Conservation (phyloP, 2,888 invertebrate genomes). For the Lepas anatifera region DNA sequence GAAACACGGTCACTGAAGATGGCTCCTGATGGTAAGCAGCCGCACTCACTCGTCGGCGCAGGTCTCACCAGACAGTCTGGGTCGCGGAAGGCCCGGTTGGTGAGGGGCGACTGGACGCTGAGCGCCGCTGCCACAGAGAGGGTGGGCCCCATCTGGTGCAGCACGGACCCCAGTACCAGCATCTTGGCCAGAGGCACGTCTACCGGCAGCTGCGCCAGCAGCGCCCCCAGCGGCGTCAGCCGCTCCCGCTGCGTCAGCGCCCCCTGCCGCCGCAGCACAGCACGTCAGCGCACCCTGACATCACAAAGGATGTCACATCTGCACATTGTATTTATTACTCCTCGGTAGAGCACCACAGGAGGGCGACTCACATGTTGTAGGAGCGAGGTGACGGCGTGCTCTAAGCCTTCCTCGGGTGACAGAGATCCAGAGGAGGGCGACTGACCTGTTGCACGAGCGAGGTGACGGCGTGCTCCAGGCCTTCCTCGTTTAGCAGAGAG, state of each 20-base stretch:
- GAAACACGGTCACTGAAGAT: no score
- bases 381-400: conserved; percentile 74
- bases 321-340: no score
- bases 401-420: no score
- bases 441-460: conserved; percentile 89
- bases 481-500: no score
- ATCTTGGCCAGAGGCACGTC: conserved; percentile 94
- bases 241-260: conserved; percentile 67
- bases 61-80: conserved; percentile 57
- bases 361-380: conserved; percentile 76
- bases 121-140: conserved; percentile 80
- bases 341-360: no score
- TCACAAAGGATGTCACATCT: no score
- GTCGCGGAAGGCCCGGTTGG: conserved; percentile 75
- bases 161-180: conserved; percentile 78
- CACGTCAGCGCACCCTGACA: no score
- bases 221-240: conserved; percentile 71
- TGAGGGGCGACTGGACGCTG: conserved; percentile 86
- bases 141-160: conserved; percentile 68
- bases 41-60: no score
- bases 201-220: conserved; percentile 79
- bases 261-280: conserved; percentile 78
- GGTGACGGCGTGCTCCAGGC: no score
- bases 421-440: no score
- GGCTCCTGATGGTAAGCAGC: no score